Conservation (phyloP, 2,888 invertebrate species). For the Drosophila percnosoma region DNA sequence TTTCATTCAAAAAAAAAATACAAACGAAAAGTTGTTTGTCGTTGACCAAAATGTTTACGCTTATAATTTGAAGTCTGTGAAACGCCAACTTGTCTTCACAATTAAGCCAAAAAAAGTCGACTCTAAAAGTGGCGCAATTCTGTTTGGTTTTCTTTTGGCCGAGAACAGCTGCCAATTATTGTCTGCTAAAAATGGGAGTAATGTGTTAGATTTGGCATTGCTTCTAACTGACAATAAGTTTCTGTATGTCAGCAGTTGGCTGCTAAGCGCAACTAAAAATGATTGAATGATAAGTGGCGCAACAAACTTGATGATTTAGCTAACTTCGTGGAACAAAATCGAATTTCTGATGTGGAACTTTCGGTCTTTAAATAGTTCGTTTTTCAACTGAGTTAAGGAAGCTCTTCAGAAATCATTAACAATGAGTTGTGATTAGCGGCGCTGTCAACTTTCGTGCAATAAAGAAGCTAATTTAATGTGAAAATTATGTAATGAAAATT, state of each 20-base stretch:
- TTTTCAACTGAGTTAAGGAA: background rate
- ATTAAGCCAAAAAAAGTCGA: slow-evolving; percentile 43
- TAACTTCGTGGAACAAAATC: background rate
- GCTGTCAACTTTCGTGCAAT: background rate
- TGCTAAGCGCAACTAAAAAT: slow-evolving; percentile 10
- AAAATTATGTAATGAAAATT: background rate
- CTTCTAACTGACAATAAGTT: slow-evolving; percentile 7
- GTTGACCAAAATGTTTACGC: slow-evolving; percentile 63
- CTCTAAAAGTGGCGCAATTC: slow-evolving; percentile 41
- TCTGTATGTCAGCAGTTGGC: slow-evolving; percentile 25
- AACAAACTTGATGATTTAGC: background rate
- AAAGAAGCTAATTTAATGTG: background rate
- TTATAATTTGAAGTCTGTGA: slow-evolving; percentile 12
- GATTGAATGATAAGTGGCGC: slow-evolving; percentile 7
- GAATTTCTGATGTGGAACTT: background rate
- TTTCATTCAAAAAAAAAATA: slow-evolving; percentile 50
- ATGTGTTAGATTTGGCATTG: slow-evolving; percentile 24
- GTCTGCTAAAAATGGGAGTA: slow-evolving; percentile 37
- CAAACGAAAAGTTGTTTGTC: slow-evolving; percentile 72
- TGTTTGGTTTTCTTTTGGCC: slow-evolving; percentile 18
- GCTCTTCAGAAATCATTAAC: background rate
- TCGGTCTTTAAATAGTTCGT: background rate
- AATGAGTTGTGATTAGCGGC: background rate
- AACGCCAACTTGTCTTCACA: slow-evolving; percentile 40
- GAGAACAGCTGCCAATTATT: slow-evolving; percentile 70